phyloP scores from a whole-genome alignment of 2,888 invertebrate species.

The Scaptomyza cyrtandrae region DNA sequence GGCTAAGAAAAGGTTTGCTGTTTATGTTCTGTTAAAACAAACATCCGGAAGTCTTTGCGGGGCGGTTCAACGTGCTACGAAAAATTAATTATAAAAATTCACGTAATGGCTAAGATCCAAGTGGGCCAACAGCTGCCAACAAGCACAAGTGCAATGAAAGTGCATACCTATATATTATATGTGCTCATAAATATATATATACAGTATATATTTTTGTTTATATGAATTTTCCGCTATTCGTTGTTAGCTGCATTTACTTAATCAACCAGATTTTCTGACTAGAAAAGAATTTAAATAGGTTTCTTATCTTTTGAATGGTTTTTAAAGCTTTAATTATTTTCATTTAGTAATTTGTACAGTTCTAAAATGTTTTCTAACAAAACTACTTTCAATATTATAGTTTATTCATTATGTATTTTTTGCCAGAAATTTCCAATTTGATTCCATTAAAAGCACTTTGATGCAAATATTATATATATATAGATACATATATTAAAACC shows the following conservation, averaged over 20 bases:
- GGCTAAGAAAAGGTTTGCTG: conserved; percentile 26
- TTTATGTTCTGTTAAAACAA: conserved; percentile 36
- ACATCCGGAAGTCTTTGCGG: conserved; percentile 45
- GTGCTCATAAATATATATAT: background rate
- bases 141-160: conserved; percentile 38
- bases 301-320: background rate
- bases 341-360: conserved; percentile 12
- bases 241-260: background rate
- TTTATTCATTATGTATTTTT: conserved; percentile 14
- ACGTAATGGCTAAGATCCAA: conserved; percentile 81
- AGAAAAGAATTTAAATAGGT: background rate
- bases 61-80: conserved; percentile 40
- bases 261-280: background rate
- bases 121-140: conserved; percentile 72
- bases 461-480: conserved; percentile 14
- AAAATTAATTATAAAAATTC: conserved; percentile 80
- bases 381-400: background rate
- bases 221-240: too few species aligned
- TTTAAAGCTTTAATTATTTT: conserved; percentile 4
- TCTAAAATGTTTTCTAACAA: conserved; percentile 27
- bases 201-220: background rate
- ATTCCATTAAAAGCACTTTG: conserved; percentile 32
- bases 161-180: conserved; percentile 20
- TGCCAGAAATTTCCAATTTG: conserved; percentile 60
- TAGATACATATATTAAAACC: conserved; percentile 8